Evolutionary conservation across 35 echinoderm and acorn worm genomes (phyloP).

Genomic region (Eucidaris tribuloides): DNA sequence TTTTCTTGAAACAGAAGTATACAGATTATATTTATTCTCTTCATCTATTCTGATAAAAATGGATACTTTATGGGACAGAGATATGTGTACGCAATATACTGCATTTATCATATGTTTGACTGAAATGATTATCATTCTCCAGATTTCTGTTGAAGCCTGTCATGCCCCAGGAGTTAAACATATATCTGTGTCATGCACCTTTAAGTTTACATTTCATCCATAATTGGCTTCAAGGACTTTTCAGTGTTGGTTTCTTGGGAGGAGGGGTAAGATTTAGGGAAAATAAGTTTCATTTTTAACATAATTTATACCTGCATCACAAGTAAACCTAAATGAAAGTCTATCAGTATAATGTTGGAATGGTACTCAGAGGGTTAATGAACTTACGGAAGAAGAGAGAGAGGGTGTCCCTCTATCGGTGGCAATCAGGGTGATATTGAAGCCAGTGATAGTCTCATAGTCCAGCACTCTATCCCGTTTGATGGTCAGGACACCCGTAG

Average conservation of each 20-base stretch:
- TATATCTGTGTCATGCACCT: background rate
- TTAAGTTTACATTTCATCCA: background rate
- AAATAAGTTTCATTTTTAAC: too few species aligned
- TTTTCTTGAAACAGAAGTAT: too few species aligned
- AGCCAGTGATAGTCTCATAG: conserved; percentile 53
- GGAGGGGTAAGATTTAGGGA: background rate
- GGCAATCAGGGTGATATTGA: conserved; percentile 77
- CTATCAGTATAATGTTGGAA: too few species aligned
- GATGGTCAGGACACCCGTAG: conserved; percentile 65
- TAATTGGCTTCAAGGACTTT: background rate
- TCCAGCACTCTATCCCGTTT: conserved; percentile 55
- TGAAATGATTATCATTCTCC: too few species aligned
- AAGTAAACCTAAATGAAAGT: too few species aligned
- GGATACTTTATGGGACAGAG: background rate
- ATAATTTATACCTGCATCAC: too few species aligned
- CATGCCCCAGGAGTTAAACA: too few species aligned
- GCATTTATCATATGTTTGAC: too few species aligned
- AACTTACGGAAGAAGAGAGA: conserved; percentile 68
- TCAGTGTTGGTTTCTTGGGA: background rate
- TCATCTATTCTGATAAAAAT: background rate
- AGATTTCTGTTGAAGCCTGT: too few species aligned
- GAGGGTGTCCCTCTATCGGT: conserved; percentile 58
- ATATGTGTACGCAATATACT: too few species aligned
- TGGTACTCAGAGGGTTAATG: background rate
- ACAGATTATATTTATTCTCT: background rate